phyloP scores from a whole-genome alignment of 2,888 invertebrate species.

The Plagiodera versicolora region DNA sequence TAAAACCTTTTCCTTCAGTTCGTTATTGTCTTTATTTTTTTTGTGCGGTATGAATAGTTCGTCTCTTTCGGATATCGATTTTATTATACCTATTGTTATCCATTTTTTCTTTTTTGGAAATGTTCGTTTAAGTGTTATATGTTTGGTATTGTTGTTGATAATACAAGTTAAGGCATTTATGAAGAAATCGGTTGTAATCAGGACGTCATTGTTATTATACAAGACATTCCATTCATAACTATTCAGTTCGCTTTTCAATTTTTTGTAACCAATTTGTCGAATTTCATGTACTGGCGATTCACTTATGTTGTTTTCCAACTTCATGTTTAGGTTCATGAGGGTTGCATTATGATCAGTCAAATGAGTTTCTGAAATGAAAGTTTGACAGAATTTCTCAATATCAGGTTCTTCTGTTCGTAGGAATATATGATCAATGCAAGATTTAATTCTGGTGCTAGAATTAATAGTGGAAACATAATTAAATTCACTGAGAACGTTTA shows the following conservation, averaged over 20 bases:
- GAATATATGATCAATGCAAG: too few relatives aligned
- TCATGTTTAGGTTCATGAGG: too few relatives aligned
- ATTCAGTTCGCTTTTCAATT: background rate
- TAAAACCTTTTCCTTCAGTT: background rate
- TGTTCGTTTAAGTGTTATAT: background rate
- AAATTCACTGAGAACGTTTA: too few relatives aligned
- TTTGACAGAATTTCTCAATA: too few relatives aligned
- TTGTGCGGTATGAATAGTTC: background rate
- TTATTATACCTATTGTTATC: background rate
- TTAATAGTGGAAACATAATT: too few relatives aligned
- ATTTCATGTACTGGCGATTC: background rate
- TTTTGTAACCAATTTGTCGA: background rate
- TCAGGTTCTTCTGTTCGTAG: too few relatives aligned
- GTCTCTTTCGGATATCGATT: background rate
- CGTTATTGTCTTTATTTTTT: background rate
- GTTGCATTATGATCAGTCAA: too few relatives aligned
- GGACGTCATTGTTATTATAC: background rate
- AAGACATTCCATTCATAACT: background rate
- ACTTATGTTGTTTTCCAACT: background rate
- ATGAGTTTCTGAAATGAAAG: too few relatives aligned
- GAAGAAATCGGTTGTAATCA: background rate
- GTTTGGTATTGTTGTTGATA: background rate
- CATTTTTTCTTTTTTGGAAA: background rate
- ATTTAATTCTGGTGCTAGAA: too few relatives aligned
- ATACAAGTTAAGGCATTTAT: background rate